Conservation (phyloP, 2,888 invertebrate species). For the Petrophora chlorosata region DNA sequence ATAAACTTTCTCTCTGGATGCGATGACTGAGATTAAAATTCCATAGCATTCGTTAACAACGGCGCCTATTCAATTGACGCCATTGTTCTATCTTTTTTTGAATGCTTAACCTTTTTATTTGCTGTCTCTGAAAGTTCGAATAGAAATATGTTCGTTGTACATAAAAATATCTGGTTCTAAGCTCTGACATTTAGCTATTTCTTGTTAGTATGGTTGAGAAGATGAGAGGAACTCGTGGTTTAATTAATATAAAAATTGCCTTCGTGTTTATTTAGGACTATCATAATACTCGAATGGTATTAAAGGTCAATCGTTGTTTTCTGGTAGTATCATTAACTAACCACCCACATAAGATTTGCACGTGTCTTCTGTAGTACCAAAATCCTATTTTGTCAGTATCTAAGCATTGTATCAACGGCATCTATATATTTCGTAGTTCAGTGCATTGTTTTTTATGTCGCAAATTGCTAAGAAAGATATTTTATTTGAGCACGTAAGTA, state of each 20-base stretch:
- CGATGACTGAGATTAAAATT: constrained; percentile 39
- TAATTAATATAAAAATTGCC: constrained; percentile 34
- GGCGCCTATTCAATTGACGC: constrained; percentile 42
- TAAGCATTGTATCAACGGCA: no score
- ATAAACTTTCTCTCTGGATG: constrained; percentile 50
- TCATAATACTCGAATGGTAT: constrained; percentile 7
- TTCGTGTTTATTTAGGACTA: constrained; percentile 36
- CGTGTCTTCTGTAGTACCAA: neutral
- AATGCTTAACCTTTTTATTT: constrained; percentile 35
- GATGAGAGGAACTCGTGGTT: neutral
- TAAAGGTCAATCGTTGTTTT: constrained; percentile 15
- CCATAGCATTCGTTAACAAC: constrained; percentile 43
- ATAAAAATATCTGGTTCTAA: no score
- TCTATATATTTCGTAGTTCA: neutral
- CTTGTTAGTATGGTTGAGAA: neutral
- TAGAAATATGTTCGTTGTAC: no score
- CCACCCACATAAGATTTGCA: constrained; percentile 12
- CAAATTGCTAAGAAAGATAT: no score
- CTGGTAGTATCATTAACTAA: constrained; percentile 2
- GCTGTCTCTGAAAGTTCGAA: constrained; percentile 54
- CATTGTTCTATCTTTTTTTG: constrained; percentile 50
- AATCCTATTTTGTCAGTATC: neutral
- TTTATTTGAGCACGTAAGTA: neutral
- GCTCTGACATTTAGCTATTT: constrained; percentile 51
- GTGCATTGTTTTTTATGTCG: no score